phyloP scores from a whole-genome alignment of 2,888 invertebrate genomes.

The Chaetoderma sp. region DNA sequence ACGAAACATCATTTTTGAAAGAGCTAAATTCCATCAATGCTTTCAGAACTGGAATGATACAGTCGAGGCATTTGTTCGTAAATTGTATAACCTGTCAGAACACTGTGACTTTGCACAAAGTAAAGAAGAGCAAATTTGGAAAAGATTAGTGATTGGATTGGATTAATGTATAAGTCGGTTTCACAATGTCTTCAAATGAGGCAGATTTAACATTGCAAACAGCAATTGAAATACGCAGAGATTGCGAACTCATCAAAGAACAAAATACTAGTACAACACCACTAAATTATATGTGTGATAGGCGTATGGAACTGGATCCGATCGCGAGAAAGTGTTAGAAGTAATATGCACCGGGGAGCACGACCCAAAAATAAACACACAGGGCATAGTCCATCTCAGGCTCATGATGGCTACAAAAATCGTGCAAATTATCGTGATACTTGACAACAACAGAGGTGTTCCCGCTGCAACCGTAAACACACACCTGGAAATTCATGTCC shows the following conservation, averaged over 20 bases:
- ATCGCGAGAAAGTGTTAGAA: too few relatives aligned
- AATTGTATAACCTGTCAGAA: conserved; percentile 9
- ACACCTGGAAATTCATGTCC: not conserved
- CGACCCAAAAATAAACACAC: too few relatives aligned
- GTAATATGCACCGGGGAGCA: too few relatives aligned
- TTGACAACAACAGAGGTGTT: too few relatives aligned
- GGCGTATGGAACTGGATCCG: too few relatives aligned
- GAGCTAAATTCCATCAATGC: conserved; percentile 10
- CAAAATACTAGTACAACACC: too few relatives aligned
- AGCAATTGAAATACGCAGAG: not conserved
- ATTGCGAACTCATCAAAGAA: not conserved
- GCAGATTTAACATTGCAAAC: not conserved
- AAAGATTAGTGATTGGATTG: too few relatives aligned
- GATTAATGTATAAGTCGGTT: not conserved
- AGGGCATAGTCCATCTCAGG: too few relatives aligned
- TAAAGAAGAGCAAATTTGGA: not conserved
- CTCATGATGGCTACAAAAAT: too few relatives aligned
- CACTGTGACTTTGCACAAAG: conserved; percentile 6
- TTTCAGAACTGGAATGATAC: conserved; percentile 1
- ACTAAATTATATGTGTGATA: too few relatives aligned
- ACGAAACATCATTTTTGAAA: conserved; percentile 15
- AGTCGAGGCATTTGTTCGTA: conserved; percentile 11
- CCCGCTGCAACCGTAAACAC: not conserved
- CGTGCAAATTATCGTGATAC: too few relatives aligned
- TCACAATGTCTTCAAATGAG: conserved; percentile 3